Evolutionary conservation across 1,140 invertebrate genomes (phyloP), one percentile per base, ranked within the genome.

Genomic region (Diploscapter pachys): DNA sequence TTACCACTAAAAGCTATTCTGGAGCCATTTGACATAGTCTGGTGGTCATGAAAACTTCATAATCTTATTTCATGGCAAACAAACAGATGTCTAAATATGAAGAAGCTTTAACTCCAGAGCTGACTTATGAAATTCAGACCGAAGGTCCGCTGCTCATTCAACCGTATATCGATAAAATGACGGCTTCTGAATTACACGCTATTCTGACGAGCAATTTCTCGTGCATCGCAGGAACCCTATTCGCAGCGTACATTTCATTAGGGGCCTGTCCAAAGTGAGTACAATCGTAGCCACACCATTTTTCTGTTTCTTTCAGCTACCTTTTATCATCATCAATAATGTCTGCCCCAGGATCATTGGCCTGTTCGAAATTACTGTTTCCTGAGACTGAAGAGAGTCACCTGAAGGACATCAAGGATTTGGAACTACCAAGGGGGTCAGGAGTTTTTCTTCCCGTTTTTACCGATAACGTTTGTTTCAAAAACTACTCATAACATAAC

Each of bases 181-280:
- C 95, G 0, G 88, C 89, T 61, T 96, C 93, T 0, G 95, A 98
- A 88, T 86, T 98, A 0, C 93, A 96, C 85, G 91, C 94, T 1
- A 89, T 98, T 11, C 93, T 98, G 92, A 90, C 92, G 4, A 93
- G 92, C 2, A 95, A 95, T 5, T 96, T 97, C 86, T 93, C 94
- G 0, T 95, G 94, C 5, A 93, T 97, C 31, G 94, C 95, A 55
- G 95, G 93, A 89, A 91, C 92, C 2, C 92, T 95, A 1, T 87
- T 98, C 80, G 95, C 93, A 0, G 93, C 94, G 0, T 98, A 96
- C 83, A 92, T 96, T 56, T 89, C 89, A 13, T 95, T 94, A 85
- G 95, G 94, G 2, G 93, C 95, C 4, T 89, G 92, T 75, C 89
- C 93, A 2, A 89, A 86, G 93, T 84, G 50, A 11, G 52, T 51